phyloP scores from a whole-genome alignment of 2,797 vertebrate species.

The Pseudochirops corinnae region DNA sequence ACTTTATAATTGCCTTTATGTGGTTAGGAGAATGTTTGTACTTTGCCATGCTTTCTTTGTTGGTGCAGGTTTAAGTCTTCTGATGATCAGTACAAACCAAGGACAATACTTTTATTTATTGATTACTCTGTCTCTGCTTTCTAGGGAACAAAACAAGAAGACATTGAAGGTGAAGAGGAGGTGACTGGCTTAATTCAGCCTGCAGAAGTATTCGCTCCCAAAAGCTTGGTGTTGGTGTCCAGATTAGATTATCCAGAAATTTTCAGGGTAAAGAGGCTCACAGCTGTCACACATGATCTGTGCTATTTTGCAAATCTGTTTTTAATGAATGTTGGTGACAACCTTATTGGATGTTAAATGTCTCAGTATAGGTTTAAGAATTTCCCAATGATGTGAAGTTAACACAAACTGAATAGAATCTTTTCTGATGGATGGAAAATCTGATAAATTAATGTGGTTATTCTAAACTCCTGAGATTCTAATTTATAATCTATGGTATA shows the following conservation, averaged over 20 bases:
- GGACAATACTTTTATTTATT: slow-evolving; percentile 63
- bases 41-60: background rate
- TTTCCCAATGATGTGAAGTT: slow-evolving; percentile 68
- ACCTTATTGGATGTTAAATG: slow-evolving; percentile 69
- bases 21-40: background rate
- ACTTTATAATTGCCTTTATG: background rate
- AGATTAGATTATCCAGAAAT: slow-evolving; percentile 98
- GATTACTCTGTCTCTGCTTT: slow-evolving; percentile 81
- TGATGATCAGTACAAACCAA: background rate
- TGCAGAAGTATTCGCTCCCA: slow-evolving; percentile 98
- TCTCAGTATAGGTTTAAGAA: slow-evolving; percentile 64
- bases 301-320: slow-evolving; percentile 66
- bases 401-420: slow-evolving; percentile 55
- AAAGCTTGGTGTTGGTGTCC: slow-evolving; percentile 98
- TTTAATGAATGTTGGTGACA: slow-evolving; percentile 66
- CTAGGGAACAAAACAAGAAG: slow-evolving; percentile 92
- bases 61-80: background rate
- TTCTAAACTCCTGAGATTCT: slow-evolving; percentile 42
- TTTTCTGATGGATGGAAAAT: slow-evolving; percentile 53
- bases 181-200: slow-evolving; percentile 95
- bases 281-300: slow-evolving; percentile 62
- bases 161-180: slow-evolving; percentile 90
- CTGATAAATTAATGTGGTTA: slow-evolving; percentile 54
- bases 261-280: slow-evolving; percentile 92
- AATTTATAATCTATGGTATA: slow-evolving; percentile 54